Conservation (phyloP, 2,113 vertebrate genomes). For the Greenwoodochromis staneri region DNA sequence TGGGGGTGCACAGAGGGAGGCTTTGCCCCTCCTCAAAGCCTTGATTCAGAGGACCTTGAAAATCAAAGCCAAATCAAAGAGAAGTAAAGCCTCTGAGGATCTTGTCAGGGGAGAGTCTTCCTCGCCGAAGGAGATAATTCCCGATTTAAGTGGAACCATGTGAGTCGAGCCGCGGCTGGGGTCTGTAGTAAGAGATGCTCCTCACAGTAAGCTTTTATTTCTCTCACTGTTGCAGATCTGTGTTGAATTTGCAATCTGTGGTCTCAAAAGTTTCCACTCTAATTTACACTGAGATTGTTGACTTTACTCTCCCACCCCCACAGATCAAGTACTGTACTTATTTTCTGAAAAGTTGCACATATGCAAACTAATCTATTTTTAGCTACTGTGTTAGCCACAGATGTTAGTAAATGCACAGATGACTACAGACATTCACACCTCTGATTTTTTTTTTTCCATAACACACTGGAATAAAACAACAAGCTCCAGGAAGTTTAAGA, state of each 20-base stretch:
- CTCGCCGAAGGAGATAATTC: conserved; percentile 47
- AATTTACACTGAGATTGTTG: neutral
- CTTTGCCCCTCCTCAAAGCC: neutral
- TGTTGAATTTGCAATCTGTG: neutral
- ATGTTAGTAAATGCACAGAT: neutral
- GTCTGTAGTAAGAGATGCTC: neutral
- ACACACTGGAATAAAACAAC: neutral
- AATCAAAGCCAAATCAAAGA: conserved; percentile 59
- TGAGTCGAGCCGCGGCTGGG: conserved; percentile 9
- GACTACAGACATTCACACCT: neutral
- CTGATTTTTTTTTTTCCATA: neutral
- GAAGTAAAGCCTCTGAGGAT: conserved; percentile 28
- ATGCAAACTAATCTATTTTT: neutral
- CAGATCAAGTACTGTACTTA: neutral
- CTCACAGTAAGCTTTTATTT: neutral
- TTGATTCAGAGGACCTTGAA: conserved; percentile 14
- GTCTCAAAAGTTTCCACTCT: neutral
- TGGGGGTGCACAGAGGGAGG: neutral
- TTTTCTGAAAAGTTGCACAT: neutral
- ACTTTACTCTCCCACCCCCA: neutral
- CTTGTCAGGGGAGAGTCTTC: conserved; percentile 24
- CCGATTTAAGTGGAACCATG: conserved; percentile 59
- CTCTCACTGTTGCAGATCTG: neutral
- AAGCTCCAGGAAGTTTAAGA: neutral
- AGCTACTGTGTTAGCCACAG: neutral